These are phyloP conservation scores for Otocyon megalotis DNA, from an alignment of 2,113 vertebrate species.

Conservation along the genomic window DNA sequence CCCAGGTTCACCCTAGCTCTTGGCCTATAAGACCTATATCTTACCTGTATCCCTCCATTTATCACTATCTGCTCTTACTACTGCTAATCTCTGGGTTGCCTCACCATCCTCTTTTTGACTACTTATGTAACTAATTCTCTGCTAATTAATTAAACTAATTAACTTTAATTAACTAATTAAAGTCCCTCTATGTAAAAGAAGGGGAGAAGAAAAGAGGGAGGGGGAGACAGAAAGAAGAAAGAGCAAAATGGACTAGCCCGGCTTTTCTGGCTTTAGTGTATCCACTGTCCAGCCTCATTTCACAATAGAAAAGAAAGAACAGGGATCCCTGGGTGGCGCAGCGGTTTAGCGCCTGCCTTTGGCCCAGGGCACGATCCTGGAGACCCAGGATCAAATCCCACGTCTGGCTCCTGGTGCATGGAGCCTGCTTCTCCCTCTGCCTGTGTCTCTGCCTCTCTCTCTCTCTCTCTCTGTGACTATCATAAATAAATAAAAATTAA, in stretches of 20 bases:
- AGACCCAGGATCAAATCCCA: too few species aligned
- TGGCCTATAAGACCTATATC: background rate
- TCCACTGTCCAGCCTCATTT: background rate
- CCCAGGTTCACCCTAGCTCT: background rate
- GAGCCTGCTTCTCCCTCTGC: too few species aligned
- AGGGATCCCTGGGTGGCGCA: too few species aligned
- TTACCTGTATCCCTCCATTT: background rate
- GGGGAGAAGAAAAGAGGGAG: background rate
- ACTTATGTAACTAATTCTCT: background rate
- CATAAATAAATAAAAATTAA: too few species aligned
- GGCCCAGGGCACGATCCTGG: too few species aligned
- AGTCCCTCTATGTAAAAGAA: background rate
- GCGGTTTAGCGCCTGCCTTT: too few species aligned
- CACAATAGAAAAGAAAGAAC: slow-evolving; percentile 34
- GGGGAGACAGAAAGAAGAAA: background rate
- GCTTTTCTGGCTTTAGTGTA: background rate
- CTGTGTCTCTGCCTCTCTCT: too few species aligned
- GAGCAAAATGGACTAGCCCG: background rate
- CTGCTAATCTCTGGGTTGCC: background rate
- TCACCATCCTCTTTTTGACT: slow-evolving; percentile 16
- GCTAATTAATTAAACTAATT: too few species aligned
- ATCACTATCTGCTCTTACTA: background rate
- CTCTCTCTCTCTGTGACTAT: too few species aligned
- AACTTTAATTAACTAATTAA: background rate
- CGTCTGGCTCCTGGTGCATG: too few species aligned